Evolutionary conservation across 2,113 vertebrate species (phyloP).

Genomic region (Apodemus speciosus): DNA sequence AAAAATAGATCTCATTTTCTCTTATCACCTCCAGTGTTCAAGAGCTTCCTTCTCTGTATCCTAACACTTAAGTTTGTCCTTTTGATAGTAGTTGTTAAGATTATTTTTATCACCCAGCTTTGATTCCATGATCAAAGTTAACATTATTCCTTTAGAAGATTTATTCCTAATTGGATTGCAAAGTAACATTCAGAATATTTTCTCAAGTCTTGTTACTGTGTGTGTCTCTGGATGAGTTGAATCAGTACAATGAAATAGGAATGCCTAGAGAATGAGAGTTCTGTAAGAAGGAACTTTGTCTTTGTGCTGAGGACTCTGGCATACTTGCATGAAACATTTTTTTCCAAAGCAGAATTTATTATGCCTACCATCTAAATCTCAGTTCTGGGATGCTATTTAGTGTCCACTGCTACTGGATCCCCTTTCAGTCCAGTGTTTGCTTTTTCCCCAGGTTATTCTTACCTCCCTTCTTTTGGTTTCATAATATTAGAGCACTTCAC

Average conservation of each 20-base stretch:
- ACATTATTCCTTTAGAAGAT: background rate
- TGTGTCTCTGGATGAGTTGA: background rate
- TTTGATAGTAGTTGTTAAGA: background rate
- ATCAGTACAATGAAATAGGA: background rate
- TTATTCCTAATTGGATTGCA: background rate
- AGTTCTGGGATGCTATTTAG: background rate
- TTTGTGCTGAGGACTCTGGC: background rate
- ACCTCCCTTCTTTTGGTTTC: background rate
- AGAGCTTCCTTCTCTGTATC: background rate
- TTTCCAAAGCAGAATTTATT: no score
- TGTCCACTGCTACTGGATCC: no score
- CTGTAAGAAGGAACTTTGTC: background rate
- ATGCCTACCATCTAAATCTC: no score
- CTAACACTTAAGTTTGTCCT: background rate
- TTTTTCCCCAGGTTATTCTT: no score
- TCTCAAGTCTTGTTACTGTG: background rate
- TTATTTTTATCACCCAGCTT: background rate
- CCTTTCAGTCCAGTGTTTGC: accelerated
- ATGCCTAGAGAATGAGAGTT: no score
- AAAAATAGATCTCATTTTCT: background rate
- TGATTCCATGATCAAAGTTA: background rate
- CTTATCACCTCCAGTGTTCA: background rate
- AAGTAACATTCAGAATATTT: background rate
- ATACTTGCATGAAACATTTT: background rate
- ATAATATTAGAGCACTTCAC: accelerated